Percentiles rank a stretch among this genome's conserved stretches.
These are phyloP conservation scores for Pseudomyrmex concolor DNA, from an alignment of 1,140 invertebrate species.

Conservation along the genomic window DNA sequence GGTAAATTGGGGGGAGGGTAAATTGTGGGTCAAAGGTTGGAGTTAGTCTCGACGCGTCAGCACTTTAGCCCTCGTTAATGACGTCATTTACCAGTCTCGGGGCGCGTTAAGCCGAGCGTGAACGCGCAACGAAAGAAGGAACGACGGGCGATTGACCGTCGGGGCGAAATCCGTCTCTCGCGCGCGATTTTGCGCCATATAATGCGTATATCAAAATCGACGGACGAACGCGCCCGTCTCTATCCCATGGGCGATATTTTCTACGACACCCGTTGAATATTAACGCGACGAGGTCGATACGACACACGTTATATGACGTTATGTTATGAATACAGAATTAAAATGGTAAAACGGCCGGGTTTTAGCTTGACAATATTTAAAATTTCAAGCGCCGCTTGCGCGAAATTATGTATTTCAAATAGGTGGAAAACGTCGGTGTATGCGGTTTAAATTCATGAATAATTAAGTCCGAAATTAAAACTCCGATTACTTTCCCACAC, in stretches of 20 bases:
- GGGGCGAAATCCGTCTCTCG: constrained; percentile 8
- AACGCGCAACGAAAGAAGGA: constrained; percentile 41
- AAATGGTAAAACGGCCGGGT: constrained; percentile 53
- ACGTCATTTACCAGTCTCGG: constrained; percentile 78
- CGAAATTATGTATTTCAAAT: constrained; percentile 55
- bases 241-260: constrained; percentile 25
- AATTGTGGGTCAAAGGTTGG: constrained; percentile 73
- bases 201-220: too few species aligned
- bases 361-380: constrained; percentile 62
- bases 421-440: constrained; percentile 33
- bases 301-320: constrained; percentile 59
- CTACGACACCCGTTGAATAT: constrained; percentile 58
- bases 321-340: constrained; percentile 60
- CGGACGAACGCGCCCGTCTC: constrained; percentile 1
- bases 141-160: constrained; percentile 25
- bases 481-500: constrained; percentile 45
- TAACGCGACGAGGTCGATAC: constrained; percentile 53
- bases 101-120: constrained; percentile 44
- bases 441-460: constrained; percentile 63
- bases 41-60: constrained; percentile 77
- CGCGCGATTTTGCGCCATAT: constrained; percentile 17
- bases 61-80: constrained; percentile 79
- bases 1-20: constrained; percentile 60
- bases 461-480: constrained; percentile 70
- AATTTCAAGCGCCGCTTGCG: constrained; percentile 57